These are phyloP conservation scores for Xerus rutilus DNA, from an alignment of 2,797 vertebrate genomes.

Conservation along the genomic window DNA sequence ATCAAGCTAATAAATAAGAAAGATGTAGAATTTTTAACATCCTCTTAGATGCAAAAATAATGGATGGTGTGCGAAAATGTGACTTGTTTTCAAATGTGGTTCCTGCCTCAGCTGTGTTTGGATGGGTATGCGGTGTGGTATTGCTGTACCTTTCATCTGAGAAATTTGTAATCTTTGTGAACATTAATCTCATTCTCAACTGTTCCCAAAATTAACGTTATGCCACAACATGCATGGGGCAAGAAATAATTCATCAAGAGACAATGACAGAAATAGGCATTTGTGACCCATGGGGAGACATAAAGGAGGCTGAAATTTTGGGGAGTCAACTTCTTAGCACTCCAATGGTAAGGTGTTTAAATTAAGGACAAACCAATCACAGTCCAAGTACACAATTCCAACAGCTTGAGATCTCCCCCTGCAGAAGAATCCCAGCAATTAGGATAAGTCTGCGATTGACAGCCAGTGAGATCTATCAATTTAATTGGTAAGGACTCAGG, in stretches of 20 bases:
- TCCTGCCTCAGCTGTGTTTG: slow-evolving; percentile 14
- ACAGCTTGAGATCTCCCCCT: background rate
- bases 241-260: background rate
- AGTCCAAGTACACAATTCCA: background rate
- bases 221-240: background rate
- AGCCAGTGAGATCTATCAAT: background rate
- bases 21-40: slow-evolving; percentile 62
- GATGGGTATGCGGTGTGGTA: no score
- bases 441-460: background rate
- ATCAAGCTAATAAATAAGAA: slow-evolving; percentile 78
- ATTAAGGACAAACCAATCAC: background rate
- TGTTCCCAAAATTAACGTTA: slow-evolving; percentile 25
- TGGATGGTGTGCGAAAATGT: slow-evolving; percentile 45
- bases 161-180: background rate
- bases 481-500: background rate
- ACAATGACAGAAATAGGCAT: background rate
- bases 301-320: background rate
- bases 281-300: background rate
- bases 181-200: background rate
- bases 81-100: slow-evolving; percentile 44
- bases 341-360: background rate
- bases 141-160: background rate
- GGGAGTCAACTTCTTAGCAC: background rate
- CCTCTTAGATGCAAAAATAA: slow-evolving; percentile 54
- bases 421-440: background rate